Conservation (phyloP, 2,113 vertebrate genomes). For the Osmerus eperlanus region DNA sequence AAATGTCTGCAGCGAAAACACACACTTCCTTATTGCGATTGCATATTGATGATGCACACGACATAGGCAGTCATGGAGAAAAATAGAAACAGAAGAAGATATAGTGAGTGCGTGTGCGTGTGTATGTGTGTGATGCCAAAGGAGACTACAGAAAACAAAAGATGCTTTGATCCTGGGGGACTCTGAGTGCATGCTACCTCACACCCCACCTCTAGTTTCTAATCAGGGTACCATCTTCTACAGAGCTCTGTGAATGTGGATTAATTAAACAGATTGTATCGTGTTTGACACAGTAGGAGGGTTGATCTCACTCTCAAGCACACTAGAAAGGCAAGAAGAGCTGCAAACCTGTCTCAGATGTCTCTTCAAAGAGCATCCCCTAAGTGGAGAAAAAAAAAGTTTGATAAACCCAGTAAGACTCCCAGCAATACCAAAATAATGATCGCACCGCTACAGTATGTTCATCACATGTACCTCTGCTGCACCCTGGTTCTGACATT, state of each 20-base stretch:
- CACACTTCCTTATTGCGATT: conserved; percentile 18
- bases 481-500: conserved; percentile 23
- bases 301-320: conserved; percentile 18
- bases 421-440: conserved; percentile 38
- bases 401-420: conserved; percentile 5
- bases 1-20: conserved; percentile 36
- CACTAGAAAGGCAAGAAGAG: conserved; percentile 15
- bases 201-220: conserved; percentile 14
- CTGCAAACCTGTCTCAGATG: conserved; percentile 26
- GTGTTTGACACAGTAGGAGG: conserved; percentile 6
- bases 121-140: conserved; percentile 9
- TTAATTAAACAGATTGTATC: conserved; percentile 25
- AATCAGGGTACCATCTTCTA: conserved; percentile 3
- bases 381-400: background rate
- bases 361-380: conserved; percentile 36
- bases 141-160: conserved; percentile 4
- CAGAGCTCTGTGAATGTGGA: background rate
- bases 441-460: conserved; percentile 21
- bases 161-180: conserved; percentile 3
- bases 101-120: conserved; percentile 15
- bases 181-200: conserved; percentile 2
- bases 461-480: conserved; percentile 7
- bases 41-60: conserved; percentile 26
- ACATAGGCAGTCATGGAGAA: conserved; percentile 15
- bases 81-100: background rate